Evolutionary conservation across 2,113 vertebrate genomes (phyloP).

Genomic region (Protobothrops flavoviridis): DNA sequence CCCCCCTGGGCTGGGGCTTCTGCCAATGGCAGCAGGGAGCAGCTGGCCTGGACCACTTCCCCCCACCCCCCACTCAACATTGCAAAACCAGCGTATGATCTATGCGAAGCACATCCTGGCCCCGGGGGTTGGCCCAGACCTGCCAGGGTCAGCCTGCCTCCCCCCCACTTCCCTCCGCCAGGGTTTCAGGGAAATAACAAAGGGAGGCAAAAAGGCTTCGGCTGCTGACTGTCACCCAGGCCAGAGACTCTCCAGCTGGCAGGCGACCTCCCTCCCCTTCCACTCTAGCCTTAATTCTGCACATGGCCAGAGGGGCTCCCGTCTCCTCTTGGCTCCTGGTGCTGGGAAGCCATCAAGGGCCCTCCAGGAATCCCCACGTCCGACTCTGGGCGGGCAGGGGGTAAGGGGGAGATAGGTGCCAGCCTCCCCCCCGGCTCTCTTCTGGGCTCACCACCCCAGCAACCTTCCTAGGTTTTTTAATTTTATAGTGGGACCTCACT

Average conservation of each 20-base stretch:
- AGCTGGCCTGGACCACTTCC: not conserved
- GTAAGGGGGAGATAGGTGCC: not conserved
- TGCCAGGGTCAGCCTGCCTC: not conserved
- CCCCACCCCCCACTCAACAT: not conserved
- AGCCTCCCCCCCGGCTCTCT: not conserved
- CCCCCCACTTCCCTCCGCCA: not conserved
- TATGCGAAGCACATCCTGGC: not conserved
- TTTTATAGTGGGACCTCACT: conserved; percentile 7
- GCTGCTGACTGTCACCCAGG: not conserved
- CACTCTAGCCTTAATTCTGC: not conserved
- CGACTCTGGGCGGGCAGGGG: not conserved
- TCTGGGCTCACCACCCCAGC: not conserved
- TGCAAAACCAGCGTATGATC: not conserved
- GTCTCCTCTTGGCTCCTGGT: not conserved
- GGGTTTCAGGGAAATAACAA: not conserved
- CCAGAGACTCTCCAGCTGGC: not conserved
- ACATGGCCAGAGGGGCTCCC: not conserved
- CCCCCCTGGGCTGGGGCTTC: not conserved
- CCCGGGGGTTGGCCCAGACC: not conserved
- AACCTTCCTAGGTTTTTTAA: not conserved
- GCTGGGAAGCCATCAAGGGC: not conserved
- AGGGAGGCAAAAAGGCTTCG: not conserved
- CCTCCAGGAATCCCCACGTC: not conserved
- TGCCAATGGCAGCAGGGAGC: not conserved
- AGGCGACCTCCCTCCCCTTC: not conserved